Evolutionary conservation across 2,888 invertebrate species (phyloP), one percentile per base, ranked within the genome.

Genomic region (Luffia ferchaultella): DNA sequence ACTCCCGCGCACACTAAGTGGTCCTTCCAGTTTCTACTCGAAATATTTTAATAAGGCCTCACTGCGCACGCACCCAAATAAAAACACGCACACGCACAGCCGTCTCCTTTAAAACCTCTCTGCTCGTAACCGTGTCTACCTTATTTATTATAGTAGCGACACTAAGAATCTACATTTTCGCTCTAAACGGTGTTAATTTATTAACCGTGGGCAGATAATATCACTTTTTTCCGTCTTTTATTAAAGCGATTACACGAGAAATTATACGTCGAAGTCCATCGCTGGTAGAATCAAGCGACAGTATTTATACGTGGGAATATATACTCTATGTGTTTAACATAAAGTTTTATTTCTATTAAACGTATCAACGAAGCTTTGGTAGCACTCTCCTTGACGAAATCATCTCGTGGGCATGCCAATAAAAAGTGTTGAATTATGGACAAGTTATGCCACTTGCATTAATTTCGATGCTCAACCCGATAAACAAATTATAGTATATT

Each of bases 111-210:
- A 62, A 68, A 71, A n/a, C n/a, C n/a, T n/a, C 63, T 67, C 67
- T 63, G 59, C 61, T 63, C 62, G 68, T 64, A 64, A 42, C 43
- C 68, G 65, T 69, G 57, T 65, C 65, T 67, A 72, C 68, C 71
- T 77, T 80, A 80, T 79, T 78, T 80, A 79, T 79, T 80, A 79
- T 76, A 77, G 79, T 76, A 79, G 79, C 78, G 77, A 79, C 78
- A 78, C 75, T 78, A 77, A 79, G 75, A 73, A 74, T 79, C 78
- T 82, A 82, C 80, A 79, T 80, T 82, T 79, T 83, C 73, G 82
- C 83, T 82, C 77, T 83, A 83, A 83, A 82, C 77, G 80, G 82
- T 79, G 83, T 83, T 83, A 83, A 83, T 83, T 83, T 83, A 83
- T 83, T 80, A 75, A 82, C 77, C 76, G 82, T 82, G 82, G 80